Base-by-base conservation (phyloP, 1,140 invertebrate species). In the Ectropis grisescens region DNA sequence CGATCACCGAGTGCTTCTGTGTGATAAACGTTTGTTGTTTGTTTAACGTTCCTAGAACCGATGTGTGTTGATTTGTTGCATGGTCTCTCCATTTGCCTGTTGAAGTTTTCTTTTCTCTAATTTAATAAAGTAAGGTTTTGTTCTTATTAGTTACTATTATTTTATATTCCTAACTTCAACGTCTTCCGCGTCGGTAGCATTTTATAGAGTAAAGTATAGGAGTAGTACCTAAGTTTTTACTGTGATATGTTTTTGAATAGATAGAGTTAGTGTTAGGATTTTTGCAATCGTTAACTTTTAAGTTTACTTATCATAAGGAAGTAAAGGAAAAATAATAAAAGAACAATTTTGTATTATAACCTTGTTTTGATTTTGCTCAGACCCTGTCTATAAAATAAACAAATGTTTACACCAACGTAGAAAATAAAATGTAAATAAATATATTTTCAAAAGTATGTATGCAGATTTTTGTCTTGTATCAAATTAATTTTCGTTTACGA, bases 201-300 rank as follows among this genome's bases (percentile, higher is more conserved):
- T 68, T 58, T 56, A 29, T 41, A 37, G 52, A 56, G 41, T 61
- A 61, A 45, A 43, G 37, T 62, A 65, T 48, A 47, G 29, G 67
- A 62, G 46, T 71, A 74, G 64, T 41, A 62, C 58, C 62, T 74
- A 74, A 78, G 72, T 58, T 55, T 39, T 42, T 47, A 50, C 75
- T 80, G 75, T 80, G 75, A 80, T 70, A 65, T 64, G 48, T 47
- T 35, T 68, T n/a, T n/a, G n/a, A n/a, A n/a, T n/a, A n/a, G n/a
- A n/a, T n/a, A n/a, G n/a, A n/a, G n/a, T n/a, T n/a, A n/a, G n/a
- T n/a, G n/a, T n/a, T n/a, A n/a, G n/a, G n/a, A n/a, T n/a, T n/a
- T n/a, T n/a, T n/a, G n/a, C n/a, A n/a, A n/a, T n/a, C n/a, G n/a
- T n/a, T n/a, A n/a, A n/a, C n/a, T n/a, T n/a, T n/a, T n/a, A n/a